A percentile compares a stretch with the other conserved stretches of the same genome.
phyloP scores from a whole-genome alignment of 2,797 vertebrate genomes.

The Epinephelus malabaricus region DNA sequence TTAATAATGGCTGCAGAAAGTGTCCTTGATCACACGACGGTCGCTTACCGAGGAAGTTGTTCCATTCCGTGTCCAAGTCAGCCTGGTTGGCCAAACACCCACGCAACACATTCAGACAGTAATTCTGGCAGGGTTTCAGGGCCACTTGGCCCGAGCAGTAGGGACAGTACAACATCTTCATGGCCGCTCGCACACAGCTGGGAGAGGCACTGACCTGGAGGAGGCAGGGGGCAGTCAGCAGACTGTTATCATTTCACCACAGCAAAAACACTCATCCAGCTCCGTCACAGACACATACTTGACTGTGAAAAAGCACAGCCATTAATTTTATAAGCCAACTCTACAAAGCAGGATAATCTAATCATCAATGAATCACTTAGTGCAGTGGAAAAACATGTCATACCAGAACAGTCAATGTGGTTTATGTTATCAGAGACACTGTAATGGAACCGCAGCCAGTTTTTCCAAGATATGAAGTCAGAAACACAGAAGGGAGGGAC shows the following conservation, averaged over 20 bases:
- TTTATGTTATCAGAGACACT: constrained; percentile 61
- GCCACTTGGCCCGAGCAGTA: constrained; percentile 94
- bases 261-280: constrained; percentile 45
- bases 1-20: constrained; percentile 16
- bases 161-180: constrained; percentile 98
- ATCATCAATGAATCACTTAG: constrained; percentile 63
- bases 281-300: constrained; percentile 26
- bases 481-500: constrained; percentile 14
- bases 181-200: constrained; percentile 90
- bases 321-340: constrained; percentile 41
- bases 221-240: constrained; percentile 34
- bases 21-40: neutral
- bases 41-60: constrained; percentile 95
- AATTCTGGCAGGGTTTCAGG: constrained; percentile 96
- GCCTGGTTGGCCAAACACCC: constrained; percentile 98
- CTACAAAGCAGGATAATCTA: constrained; percentile 56
- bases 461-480: constrained; percentile 47
- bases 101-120: constrained; percentile 97
- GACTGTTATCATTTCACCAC: constrained; percentile 45
- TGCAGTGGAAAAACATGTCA: constrained; percentile 63
- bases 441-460: constrained; percentile 26
- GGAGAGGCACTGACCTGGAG: constrained; percentile 92
- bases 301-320: constrained; percentile 25
- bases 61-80: constrained; percentile 96
- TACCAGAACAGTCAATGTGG: constrained; percentile 40